phyloP scores from a whole-genome alignment of 2,888 invertebrate genomes.

The Lobophora halterata region DNA sequence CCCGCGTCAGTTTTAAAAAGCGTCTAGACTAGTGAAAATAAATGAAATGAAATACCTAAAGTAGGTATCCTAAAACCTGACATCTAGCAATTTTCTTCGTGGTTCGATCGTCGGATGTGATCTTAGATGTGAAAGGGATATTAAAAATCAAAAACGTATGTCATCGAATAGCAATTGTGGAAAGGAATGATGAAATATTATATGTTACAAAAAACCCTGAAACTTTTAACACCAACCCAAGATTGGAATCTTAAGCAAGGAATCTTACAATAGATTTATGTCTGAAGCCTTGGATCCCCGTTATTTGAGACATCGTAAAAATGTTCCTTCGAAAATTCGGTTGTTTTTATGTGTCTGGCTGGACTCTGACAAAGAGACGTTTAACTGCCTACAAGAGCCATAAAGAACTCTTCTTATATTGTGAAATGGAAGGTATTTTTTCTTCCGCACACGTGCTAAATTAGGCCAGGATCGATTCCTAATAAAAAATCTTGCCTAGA shows the following conservation, averaged over 20 bases:
- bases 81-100: slow-evolving; percentile 8
- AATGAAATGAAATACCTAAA: slow-evolving; percentile 19
- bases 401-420: slow-evolving; percentile 63
- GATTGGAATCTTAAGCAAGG: too few species aligned
- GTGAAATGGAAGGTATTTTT: slow-evolving; percentile 46
- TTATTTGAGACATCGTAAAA: slow-evolving; percentile 54
- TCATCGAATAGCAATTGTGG: too few species aligned
- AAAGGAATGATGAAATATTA: too few species aligned
- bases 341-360: slow-evolving; percentile 67
- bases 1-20: slow-evolving; percentile 15
- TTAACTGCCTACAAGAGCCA: slow-evolving; percentile 56
- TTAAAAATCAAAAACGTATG: too few species aligned
- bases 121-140: too few species aligned
- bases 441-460: slow-evolving; percentile 55
- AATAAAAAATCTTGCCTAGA: slow-evolving; percentile 1
- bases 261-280: slow-evolving; percentile 27
- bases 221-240: slow-evolving; percentile 9
- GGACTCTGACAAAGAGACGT: slow-evolving; percentile 63
- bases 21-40: slow-evolving; percentile 32
- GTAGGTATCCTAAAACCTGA: slow-evolving; percentile 22
- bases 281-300: slow-evolving; percentile 41
- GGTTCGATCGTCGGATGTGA: background rate
- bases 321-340: slow-evolving; percentile 52
- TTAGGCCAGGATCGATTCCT: slow-evolving; percentile 43
- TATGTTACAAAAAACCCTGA: background rate